Conservation (phyloP, 2,113 vertebrate genomes). For the Perognathus longimembris region DNA sequence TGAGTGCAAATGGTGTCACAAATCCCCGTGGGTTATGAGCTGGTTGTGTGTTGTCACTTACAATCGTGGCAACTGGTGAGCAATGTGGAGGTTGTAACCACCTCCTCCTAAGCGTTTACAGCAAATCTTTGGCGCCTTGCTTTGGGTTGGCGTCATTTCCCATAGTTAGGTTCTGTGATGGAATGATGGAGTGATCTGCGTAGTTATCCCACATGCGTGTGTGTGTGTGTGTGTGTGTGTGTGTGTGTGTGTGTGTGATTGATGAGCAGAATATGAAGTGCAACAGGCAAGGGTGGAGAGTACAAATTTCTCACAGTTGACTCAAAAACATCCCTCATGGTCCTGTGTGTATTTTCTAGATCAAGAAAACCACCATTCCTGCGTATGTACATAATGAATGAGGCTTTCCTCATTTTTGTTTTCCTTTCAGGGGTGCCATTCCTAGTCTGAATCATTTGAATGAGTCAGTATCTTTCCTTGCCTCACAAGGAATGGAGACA, state of each 20-base stretch:
- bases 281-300: background rate
- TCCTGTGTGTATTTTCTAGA: background rate
- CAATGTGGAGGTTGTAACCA: slow-evolving; percentile 75
- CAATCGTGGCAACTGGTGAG: slow-evolving; percentile 75
- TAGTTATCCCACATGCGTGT: slow-evolving; percentile 57
- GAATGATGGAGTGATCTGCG: slow-evolving; percentile 67
- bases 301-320: background rate
- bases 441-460: background rate
- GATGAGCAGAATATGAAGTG: too few species aligned
- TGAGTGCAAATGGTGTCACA: slow-evolving; percentile 52
- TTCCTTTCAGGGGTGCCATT: background rate
- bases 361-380: background rate
- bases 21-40: slow-evolving; percentile 47
- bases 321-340: background rate
- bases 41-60: slow-evolving; percentile 53
- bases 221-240: too few species aligned
- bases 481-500: background rate
- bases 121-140: slow-evolving; percentile 68
- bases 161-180: slow-evolving; percentile 51
- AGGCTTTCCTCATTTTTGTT: background rate
- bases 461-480: background rate
- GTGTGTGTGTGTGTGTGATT: too few species aligned
- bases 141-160: slow-evolving; percentile 68
- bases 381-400: background rate
- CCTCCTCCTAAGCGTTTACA: slow-evolving; percentile 73